Conservation (phyloP, 2,797 vertebrate species). For the Rhyacichthys aspro region DNA sequence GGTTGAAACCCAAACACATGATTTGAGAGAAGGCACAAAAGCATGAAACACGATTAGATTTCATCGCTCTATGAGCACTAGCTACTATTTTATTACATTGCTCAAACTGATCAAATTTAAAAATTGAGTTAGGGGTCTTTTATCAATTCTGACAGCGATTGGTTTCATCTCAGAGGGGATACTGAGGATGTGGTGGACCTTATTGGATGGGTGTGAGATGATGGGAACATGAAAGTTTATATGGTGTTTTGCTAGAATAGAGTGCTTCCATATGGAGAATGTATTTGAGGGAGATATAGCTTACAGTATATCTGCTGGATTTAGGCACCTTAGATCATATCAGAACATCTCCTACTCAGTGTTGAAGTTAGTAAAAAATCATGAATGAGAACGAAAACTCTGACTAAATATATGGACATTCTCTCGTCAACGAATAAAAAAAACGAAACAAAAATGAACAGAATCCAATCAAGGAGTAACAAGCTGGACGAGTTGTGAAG, state of each 20-base stretch:
- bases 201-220: constrained; percentile 39
- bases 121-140: constrained; percentile 66
- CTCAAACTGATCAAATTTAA: constrained; percentile 63
- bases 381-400: too few relatives aligned
- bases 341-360: constrained; percentile 7
- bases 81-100: constrained; percentile 58
- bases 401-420: too few relatives aligned
- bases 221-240: constrained; percentile 48
- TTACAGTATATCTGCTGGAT: constrained; percentile 25
- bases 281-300: constrained; percentile 35
- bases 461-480: too few relatives aligned
- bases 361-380: too few relatives aligned
- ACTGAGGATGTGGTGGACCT: constrained; percentile 11
- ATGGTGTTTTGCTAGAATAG: constrained; percentile 41
- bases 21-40: constrained; percentile 53
- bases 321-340: constrained; percentile 19
- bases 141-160: constrained; percentile 58
- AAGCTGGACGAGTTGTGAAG: too few relatives aligned
- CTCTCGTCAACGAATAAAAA: too few relatives aligned
- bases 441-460: too few relatives aligned
- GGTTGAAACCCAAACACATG: constrained; percentile 63
- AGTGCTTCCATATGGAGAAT: constrained; percentile 53
- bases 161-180: constrained; percentile 55
- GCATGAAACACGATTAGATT: constrained; percentile 69
- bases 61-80: constrained; percentile 37